Conservation (phyloP, 2,888 invertebrate genomes). For the Drosophila tanythrix region DNA sequence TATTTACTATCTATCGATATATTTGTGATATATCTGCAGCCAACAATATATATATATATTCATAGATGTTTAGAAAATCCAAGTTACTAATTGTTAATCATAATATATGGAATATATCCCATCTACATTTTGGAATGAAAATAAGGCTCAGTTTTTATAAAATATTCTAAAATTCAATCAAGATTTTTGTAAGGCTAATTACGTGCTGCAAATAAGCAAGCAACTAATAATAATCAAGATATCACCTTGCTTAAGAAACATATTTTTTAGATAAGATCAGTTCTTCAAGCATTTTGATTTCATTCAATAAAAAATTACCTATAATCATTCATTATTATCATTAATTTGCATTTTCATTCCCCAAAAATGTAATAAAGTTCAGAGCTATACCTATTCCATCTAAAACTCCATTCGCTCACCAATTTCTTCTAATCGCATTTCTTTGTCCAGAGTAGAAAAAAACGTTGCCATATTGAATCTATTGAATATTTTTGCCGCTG, state of each 20-base stretch:
- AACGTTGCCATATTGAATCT: conserved; percentile 48
- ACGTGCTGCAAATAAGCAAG: not conserved
- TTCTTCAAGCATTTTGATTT: not conserved
- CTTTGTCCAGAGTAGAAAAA: conserved; percentile 22
- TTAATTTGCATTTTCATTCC: not conserved
- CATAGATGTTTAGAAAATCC: not conserved
- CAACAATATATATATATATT: not conserved
- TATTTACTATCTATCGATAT: not conserved
- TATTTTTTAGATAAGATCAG: not conserved
- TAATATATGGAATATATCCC: not conserved
- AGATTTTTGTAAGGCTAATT: not conserved
- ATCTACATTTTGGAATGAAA: not conserved
- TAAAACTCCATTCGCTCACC: not conserved
- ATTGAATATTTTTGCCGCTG: conserved; percentile 44
- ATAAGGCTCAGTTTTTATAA: not conserved
- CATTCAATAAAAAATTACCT: not conserved
- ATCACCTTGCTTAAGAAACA: not conserved
- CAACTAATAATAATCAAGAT: not conserved
- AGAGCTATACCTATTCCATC: not conserved
- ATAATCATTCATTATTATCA: not conserved
- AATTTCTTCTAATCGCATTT: conserved; percentile 27
- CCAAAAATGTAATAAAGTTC: not conserved
- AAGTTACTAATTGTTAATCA: not conserved
- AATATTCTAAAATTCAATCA: not conserved
- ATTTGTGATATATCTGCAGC: too few relatives aligned